Evolutionary conservation across 2,888 invertebrate genomes (phyloP).

Genomic region (Labia minor): DNA sequence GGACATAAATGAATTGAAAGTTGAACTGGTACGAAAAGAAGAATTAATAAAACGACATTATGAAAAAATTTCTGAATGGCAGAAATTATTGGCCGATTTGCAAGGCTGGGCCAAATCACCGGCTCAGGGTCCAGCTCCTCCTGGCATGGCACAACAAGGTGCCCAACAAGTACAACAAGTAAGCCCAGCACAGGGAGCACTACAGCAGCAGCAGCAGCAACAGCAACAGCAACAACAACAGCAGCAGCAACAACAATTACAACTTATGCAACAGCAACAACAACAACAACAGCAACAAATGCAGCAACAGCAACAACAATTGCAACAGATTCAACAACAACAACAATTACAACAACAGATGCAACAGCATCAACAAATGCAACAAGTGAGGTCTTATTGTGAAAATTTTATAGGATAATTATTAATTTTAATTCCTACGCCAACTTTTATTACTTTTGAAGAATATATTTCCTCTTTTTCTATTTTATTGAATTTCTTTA

Average conservation of each 20-base stretch:
- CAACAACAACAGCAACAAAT: constrained; percentile 18
- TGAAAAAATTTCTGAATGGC: constrained; percentile 86
- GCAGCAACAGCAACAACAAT: background rate
- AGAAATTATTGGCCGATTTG: constrained; percentile 69
- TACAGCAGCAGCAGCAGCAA: constrained; percentile 32
- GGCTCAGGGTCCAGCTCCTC: constrained; percentile 36
- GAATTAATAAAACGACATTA: constrained; percentile 76
- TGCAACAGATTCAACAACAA: constrained; percentile 36
- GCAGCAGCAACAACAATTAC: constrained; percentile 30
- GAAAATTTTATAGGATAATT: background rate
- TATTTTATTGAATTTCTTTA: too few species aligned
- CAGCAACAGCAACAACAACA: constrained; percentile 32
- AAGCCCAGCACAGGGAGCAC: constrained; percentile 31
- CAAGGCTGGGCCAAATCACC: constrained; percentile 40
- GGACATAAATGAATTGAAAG: constrained; percentile 75
- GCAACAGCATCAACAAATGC: constrained; percentile 32
- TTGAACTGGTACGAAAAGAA: constrained; percentile 81
- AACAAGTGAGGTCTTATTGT: constrained; percentile 28
- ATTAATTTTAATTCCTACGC: background rate
- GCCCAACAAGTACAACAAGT: constrained; percentile 18
- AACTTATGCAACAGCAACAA: constrained; percentile 25
- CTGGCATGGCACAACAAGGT: constrained; percentile 22
- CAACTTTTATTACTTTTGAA: constrained; percentile 4
- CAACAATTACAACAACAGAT: constrained; percentile 31
- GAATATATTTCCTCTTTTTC: too few species aligned